These are phyloP conservation scores for Cyanocitta stelleri DNA, from an alignment of 2,113 vertebrate genomes.

Conservation along the genomic window DNA sequence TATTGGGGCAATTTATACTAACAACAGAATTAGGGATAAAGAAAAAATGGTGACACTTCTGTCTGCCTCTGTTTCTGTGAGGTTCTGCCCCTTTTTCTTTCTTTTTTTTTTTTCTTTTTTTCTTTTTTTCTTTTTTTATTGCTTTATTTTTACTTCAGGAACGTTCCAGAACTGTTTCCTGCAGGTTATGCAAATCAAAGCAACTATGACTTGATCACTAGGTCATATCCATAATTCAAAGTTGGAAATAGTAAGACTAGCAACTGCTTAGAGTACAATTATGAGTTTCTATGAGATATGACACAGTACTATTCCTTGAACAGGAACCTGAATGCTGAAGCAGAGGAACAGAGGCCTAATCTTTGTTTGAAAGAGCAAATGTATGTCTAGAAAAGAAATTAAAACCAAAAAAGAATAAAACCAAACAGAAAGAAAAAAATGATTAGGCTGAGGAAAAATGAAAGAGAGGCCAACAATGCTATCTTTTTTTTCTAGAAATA, in stretches of 20 bases:
- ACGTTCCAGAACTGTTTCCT: neutral
- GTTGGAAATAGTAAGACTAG: neutral
- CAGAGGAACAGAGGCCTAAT: neutral
- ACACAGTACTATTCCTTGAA: neutral
- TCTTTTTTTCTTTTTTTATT: too few relatives aligned
- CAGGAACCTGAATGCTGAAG: neutral
- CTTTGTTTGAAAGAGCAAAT: neutral
- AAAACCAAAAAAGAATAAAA: neutral
- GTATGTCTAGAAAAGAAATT: neutral
- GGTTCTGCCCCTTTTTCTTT: rapidly evolving
- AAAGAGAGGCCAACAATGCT: neutral
- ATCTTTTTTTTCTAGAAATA: neutral
- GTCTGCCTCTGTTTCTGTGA: neutral
- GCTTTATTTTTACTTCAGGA: neutral
- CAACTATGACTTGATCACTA: neutral
- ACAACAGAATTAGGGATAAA: neutral
- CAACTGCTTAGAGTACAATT: neutral
- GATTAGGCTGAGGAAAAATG: neutral
- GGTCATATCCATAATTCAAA: neutral
- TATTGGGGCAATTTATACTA: neutral
- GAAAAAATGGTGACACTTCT: neutral
- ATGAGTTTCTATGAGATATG: neutral
- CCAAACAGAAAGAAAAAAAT: neutral
- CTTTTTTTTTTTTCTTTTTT: too few relatives aligned
- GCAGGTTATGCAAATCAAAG: neutral